Evolutionary conservation across 2,113 vertebrate species (phyloP), one percentile per base, ranked within the genome.

Genomic region (Paralichthys olivaceus): DNA sequence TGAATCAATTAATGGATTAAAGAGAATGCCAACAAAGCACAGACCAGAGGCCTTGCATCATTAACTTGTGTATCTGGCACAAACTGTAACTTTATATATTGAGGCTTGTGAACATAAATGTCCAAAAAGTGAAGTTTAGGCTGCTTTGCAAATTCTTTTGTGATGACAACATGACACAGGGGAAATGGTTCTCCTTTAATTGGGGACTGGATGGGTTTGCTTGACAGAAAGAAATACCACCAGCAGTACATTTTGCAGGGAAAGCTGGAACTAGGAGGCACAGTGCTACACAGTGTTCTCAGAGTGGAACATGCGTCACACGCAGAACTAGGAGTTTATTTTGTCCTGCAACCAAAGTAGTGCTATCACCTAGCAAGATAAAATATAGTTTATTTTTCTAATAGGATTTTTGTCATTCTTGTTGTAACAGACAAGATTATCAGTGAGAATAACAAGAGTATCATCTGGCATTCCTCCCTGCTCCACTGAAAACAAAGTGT

Each of bases 171-270:
- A 75, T 72, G 45, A 62, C 79, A 70, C 47, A 28, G 45, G 71
- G 70, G 78, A 72, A 77, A 85, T 60, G 65, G 62, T 60, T 83
- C 68, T 84, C 56, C 47, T 74, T 78, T 81, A 85, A 83, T 77
- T 70, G 72, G 72, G 28, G 69, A 80, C 82, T 81, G 34, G 25
- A 25, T 64, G 61, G 61, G 7, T 81, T 76, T 74, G 75, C 73
- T 37, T 51, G 51, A 79, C 78, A 77, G 68, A 72, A 69, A 69
- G 45, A 80, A 80, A 57, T 63, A 73, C 59, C 71, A 56, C 64
- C 40, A 14, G 45, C 55, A 32, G 68, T 78, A 77, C 74, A 79
- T 85, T 85, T 84, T 57, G 19, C 73, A 65, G 66, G 75, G 26
- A 84, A 79, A 78, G 64, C 63, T 71, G 43, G 60, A 84, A 70